Evolutionary conservation across 1,140 invertebrate genomes (phyloP).

Genomic region (Drosophila oshimai): DNA sequence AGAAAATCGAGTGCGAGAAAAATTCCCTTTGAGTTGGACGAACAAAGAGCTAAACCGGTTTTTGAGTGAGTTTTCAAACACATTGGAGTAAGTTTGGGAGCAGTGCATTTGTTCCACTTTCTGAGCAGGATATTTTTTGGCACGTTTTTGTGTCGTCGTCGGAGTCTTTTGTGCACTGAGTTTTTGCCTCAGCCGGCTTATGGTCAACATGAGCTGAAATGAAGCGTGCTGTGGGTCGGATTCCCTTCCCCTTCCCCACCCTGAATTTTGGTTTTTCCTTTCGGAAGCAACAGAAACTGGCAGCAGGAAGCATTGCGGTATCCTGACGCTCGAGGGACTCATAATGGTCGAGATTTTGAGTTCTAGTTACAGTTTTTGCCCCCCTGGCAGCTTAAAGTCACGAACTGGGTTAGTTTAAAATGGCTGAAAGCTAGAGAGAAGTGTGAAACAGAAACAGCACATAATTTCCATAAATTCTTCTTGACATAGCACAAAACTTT

Average conservation of each 20-base stretch:
- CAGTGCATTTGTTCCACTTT: slow-evolving; percentile 64
- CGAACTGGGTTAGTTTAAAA: not conserved
- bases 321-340: slow-evolving; percentile 51
- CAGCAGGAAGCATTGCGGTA: slow-evolving; percentile 57
- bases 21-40: slow-evolving; percentile 13
- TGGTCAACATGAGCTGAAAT: slow-evolving; percentile 45
- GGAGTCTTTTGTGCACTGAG: slow-evolving; percentile 58
- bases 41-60: slow-evolving; percentile 6
- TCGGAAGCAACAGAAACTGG: slow-evolving; percentile 2
- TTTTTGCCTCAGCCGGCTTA: slow-evolving; percentile 47
- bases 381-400: slow-evolving; percentile 3
- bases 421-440: not conserved
- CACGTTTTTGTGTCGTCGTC: slow-evolving; percentile 40
- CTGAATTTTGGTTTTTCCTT: not conserved
- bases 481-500: slow-evolving; percentile 11
- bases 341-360: slow-evolving; percentile 64
- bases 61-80: slow-evolving; percentile 4
- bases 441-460: not conserved
- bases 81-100: slow-evolving; percentile 5
- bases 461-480: slow-evolving; percentile 24
- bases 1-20: slow-evolving; percentile 4
- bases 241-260: not conserved
- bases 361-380: slow-evolving; percentile 24
- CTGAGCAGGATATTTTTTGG: slow-evolving; percentile 59
- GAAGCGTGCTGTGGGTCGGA: slow-evolving; percentile 49